phyloP scores from a whole-genome alignment of 2,888 invertebrate species.

The Melanotus villosus region DNA sequence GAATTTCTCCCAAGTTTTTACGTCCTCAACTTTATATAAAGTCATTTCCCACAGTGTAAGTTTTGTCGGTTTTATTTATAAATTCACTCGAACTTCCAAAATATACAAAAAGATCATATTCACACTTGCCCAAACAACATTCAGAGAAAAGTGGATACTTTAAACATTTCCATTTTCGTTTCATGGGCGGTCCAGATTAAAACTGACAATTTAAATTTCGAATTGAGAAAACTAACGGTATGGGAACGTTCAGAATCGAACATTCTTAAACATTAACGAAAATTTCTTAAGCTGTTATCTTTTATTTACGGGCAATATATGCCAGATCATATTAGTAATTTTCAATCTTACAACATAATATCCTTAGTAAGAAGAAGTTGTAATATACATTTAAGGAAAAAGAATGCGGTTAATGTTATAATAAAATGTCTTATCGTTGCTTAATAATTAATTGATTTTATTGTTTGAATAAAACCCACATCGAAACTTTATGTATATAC shows the following conservation, averaged over 20 bases:
- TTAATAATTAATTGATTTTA: constrained; percentile 2
- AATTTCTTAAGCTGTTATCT: background rate
- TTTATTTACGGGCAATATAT: constrained; percentile 14
- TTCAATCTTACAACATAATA: constrained; percentile 12
- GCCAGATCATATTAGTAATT: background rate
- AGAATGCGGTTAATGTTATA: background rate
- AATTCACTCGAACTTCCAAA: no score
- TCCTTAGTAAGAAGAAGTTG: background rate
- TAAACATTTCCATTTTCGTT: background rate
- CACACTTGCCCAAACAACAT: no score
- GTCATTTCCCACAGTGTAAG: no score
- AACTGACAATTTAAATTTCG: background rate
- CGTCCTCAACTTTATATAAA: no score
- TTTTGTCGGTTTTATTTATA: no score
- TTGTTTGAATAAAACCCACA: background rate
- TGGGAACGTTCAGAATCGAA: background rate
- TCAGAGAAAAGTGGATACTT: background rate
- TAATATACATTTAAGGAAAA: constrained; percentile 12
- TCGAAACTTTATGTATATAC: no score
- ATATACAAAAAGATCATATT: no score
- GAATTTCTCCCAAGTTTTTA: no score
- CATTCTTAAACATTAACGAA: background rate
- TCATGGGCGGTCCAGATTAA: background rate
- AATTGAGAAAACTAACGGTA: background rate
- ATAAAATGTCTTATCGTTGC: background rate